These are phyloP conservation scores for Sitta carolinensis DNA, from an alignment of 2,797 vertebrate species.

Conservation along the genomic window DNA sequence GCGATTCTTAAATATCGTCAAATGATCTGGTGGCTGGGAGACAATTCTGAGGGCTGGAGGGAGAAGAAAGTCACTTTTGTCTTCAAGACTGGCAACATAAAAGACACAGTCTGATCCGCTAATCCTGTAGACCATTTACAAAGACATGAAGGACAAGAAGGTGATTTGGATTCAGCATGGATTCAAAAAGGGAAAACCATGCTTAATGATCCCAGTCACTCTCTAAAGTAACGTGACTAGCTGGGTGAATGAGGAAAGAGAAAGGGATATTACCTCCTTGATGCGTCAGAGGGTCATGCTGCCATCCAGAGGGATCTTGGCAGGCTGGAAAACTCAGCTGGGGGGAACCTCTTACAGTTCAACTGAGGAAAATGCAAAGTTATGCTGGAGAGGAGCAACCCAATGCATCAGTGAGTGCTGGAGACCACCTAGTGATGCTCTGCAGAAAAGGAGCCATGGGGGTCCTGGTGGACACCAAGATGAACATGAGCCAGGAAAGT, in stretches of 20 bases:
- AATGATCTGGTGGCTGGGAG: neutral
- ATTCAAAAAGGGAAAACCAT: neutral
- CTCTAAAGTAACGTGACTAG: neutral
- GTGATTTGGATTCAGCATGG: neutral
- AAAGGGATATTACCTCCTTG: neutral
- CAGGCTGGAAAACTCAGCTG: neutral
- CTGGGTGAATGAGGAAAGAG: neutral
- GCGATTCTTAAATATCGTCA: neutral
- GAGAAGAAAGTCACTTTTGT: neutral
- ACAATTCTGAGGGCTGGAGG: neutral
- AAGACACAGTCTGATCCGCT: neutral
- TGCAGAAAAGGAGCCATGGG: neutral
- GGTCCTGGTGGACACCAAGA: rapidly evolving
- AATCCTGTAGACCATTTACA: neutral
- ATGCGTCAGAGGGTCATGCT: neutral
- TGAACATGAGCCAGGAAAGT: neutral
- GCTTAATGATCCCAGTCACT: neutral
- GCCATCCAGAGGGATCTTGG: neutral
- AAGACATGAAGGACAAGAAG: neutral
- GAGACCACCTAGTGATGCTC: neutral
- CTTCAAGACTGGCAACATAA: neutral
- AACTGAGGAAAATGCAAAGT: neutral
- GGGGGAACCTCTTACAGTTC: neutral
- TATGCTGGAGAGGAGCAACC: neutral
- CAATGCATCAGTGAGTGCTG: neutral